Percentiles rank a stretch among this genome's conserved stretches.
These are phyloP conservation scores for Dione juno DNA, from an alignment of 2,888 invertebrate genomes.

Conservation along the genomic window DNA sequence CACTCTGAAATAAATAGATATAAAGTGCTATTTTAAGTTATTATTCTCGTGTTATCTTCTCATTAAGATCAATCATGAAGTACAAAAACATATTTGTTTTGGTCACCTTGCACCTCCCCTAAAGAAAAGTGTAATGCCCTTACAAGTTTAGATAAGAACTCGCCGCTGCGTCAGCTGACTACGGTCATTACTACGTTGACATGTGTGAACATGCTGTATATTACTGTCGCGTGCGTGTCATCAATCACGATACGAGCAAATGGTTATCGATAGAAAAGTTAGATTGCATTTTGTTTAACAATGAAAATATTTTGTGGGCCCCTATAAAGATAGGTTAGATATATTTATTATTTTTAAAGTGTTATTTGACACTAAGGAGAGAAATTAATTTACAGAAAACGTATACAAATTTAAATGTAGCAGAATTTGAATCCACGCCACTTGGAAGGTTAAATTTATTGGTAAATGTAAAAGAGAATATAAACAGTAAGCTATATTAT, in stretches of 20 bases:
- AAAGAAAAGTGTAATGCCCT: slow-evolving; percentile 66
- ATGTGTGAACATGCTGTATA: slow-evolving; percentile 31
- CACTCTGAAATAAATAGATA: no score
- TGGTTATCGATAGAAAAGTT: slow-evolving; percentile 23
- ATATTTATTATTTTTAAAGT: neutral
- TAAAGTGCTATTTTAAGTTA: neutral
- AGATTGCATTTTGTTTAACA: slow-evolving; percentile 28
- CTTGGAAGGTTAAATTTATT: no score
- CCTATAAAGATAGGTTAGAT: neutral
- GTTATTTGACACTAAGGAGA: no score
- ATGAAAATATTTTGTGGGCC: slow-evolving; percentile 4
- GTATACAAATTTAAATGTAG: no score
- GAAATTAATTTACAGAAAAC: no score
- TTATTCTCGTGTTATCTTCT: neutral
- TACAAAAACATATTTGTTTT: slow-evolving; percentile 35
- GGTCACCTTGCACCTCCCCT: slow-evolving; percentile 34
- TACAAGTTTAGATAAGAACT: slow-evolving; percentile 76
- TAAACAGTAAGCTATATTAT: no score
- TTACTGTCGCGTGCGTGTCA: slow-evolving; percentile 29
- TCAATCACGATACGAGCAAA: slow-evolving; percentile 29
- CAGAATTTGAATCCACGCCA: no score
- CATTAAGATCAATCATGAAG: neutral
- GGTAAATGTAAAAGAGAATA: no score
- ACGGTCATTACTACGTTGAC: slow-evolving; percentile 51
- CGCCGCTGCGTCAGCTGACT: slow-evolving; percentile 69